Percentiles rank a stretch among this genome's conserved stretches.
Evolutionary conservation across 2,888 invertebrate species (phyloP).

Genomic region (Trissoscelio sp.): DNA sequence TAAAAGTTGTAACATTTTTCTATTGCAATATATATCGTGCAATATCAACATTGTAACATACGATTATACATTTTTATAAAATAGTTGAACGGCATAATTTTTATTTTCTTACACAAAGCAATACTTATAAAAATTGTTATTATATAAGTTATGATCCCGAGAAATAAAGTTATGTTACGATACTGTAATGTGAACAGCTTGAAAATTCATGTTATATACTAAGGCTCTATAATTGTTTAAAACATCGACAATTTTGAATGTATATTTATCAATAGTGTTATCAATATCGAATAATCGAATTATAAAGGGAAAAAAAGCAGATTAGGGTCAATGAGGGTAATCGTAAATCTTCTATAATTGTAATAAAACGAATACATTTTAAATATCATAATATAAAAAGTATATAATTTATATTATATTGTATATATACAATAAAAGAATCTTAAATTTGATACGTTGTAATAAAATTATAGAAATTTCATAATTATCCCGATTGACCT

Average conservation of each 20-base stretch:
- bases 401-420: too few relatives aligned
- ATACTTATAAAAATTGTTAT: neutral
- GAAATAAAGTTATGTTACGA: neutral
- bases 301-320: neutral
- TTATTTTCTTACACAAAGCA: neutral
- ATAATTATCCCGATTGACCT: too few relatives aligned
- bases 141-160: neutral
- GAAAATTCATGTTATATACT: neutral
- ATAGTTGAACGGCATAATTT: neutral
- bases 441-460: too few relatives aligned
- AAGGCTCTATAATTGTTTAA: neutral
- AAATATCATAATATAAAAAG: too few relatives aligned
- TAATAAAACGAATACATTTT: too few relatives aligned
- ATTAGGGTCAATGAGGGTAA: too few relatives aligned
- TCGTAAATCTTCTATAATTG: too few relatives aligned
- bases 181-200: neutral
- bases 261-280: neutral
- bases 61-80: neutral
- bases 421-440: too few relatives aligned
- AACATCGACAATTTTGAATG: conserved; percentile 1
- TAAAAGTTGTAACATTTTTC: neutral
- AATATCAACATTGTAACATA: conserved; percentile 1
- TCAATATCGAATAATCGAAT: neutral
- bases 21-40: conserved; percentile 5
- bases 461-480: too few relatives aligned